These are phyloP conservation scores for Xerus rutilus DNA, from an alignment of 2,797 vertebrate genomes.

Conservation along the genomic window DNA sequence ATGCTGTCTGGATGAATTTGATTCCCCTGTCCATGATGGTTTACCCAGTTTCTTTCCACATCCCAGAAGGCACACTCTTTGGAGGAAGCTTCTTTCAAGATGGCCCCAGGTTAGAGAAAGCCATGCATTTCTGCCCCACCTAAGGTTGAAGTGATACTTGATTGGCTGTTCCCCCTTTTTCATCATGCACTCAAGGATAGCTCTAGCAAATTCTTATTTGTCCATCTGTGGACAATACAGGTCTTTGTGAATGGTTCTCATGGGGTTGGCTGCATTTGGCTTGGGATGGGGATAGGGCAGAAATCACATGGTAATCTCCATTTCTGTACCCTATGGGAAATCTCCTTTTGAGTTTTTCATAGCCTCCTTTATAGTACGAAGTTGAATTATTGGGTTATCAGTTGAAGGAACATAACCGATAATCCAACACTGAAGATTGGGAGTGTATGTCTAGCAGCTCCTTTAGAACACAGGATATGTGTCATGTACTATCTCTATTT, in stretches of 20 bases:
- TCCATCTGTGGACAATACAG: neutral
- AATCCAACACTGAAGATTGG: neutral
- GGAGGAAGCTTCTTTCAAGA: neutral
- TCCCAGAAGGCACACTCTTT: neutral
- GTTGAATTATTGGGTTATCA: neutral
- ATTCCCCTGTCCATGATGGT: too few relatives aligned
- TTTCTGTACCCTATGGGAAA: neutral
- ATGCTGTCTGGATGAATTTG: neutral
- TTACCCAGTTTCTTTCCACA: neutral
- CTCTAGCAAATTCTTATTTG: neutral
- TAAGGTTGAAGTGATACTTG: neutral
- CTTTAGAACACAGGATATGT: neutral
- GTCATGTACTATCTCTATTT: neutral
- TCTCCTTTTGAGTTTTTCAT: neutral
- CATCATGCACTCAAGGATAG: neutral
- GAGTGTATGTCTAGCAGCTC: neutral
- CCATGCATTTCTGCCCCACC: neutral
- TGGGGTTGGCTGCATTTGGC: neutral
- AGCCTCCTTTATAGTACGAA: neutral
- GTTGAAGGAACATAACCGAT: neutral
- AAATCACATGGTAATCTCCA: neutral
- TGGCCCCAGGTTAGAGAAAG: neutral
- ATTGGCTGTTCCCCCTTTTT: rapidly evolving
- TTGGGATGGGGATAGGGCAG: neutral
- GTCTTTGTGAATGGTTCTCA: neutral